Base-by-base conservation (phyloP, 1,140 invertebrate species). In the Pachyrhynchus sulphureomaculatus region DNA sequence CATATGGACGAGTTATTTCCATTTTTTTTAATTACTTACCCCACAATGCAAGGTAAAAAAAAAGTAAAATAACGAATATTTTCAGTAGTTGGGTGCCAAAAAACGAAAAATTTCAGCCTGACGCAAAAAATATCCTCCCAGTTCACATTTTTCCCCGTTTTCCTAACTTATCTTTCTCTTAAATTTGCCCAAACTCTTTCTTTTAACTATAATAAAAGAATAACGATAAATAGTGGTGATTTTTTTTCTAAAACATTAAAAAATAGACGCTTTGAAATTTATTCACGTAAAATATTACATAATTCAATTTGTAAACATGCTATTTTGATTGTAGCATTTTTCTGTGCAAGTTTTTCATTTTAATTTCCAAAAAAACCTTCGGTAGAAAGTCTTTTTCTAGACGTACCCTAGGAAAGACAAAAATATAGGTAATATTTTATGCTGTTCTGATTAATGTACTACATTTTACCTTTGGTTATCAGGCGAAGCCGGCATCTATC, bases 361-460 rank as follows among this genome's bases (percentile, higher is more conserved):
- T 24, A 59, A 59, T 18, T 51, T 59, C 12, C 51, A 23, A 33
- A 59, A 59, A 10, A n/a, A n/a, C n/a, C 34, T 59, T 8, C 57
- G 36, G 18, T 51, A 51, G n/a, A 51, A 29, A 18, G 41, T 18
- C 18, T 34, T 62, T 39, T 54, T 54, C 18, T 47, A 37, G 18
- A 53, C 34, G 6, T 26, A 39, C 24, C 36, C 32, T 39, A n/a
- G 24, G 4, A 57, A 47, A 48, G 48, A 29, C 12, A 2, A 21
- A 36, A 37, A 29, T 12, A 53, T 18, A n/a, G n/a, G n/a, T n/a
- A n/a, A n/a, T n/a, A n/a, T n/a, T n/a, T n/a, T n/a, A n/a, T n/a
- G n/a, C n/a, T n/a, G n/a, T n/a, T n/a, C n/a, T n/a, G n/a, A n/a
- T n/a, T n/a, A n/a, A n/a, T n/a, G n/a, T 29, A 29, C 2, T 42